Conservation (phyloP, 1,140 invertebrate species). For the Calliopsis andreniformis region DNA sequence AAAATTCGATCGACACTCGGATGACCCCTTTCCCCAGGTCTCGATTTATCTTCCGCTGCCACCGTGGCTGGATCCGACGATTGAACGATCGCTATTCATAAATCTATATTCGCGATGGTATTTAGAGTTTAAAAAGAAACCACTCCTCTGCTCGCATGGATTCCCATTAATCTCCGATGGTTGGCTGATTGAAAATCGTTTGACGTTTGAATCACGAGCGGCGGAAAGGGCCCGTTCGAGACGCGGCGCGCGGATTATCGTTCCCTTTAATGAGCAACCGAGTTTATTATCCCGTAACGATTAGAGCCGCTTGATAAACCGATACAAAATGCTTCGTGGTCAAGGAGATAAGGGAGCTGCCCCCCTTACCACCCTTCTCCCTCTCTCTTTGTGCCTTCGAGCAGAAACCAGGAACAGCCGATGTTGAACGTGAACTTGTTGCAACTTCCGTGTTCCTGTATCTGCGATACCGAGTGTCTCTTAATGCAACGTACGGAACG, state of each 20-base stretch:
- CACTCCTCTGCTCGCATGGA: slow-evolving; percentile 18
- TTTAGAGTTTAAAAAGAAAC: slow-evolving; percentile 35
- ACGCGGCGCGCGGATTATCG: slow-evolving; percentile 30
- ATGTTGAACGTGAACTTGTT: slow-evolving; percentile 49
- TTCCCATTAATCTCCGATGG: slow-evolving; percentile 47
- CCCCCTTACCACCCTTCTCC: slow-evolving; percentile 14
- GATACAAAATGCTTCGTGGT: slow-evolving; percentile 36
- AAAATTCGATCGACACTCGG: slow-evolving; percentile 22
- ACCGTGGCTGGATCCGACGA: slow-evolving; percentile 14
- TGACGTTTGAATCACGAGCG: slow-evolving; percentile 52
- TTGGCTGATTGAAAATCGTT: slow-evolving; percentile 46
- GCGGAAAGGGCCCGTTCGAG: slow-evolving; percentile 13
- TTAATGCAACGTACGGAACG: slow-evolving; percentile 5
- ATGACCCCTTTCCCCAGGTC: slow-evolving; percentile 9
- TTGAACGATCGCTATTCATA: slow-evolving; percentile 46
- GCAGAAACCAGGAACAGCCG: slow-evolving; percentile 33
- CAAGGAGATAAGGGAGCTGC: slow-evolving; percentile 28
- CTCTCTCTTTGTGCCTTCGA: slow-evolving; percentile 9
- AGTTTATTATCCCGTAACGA: slow-evolving; percentile 51
- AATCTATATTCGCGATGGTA: slow-evolving; percentile 47
- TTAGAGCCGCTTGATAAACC: slow-evolving; percentile 48
- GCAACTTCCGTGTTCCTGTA: slow-evolving; percentile 54
- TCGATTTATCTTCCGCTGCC: slow-evolving; percentile 31
- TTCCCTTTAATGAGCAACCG: slow-evolving; percentile 41
- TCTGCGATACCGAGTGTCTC: slow-evolving; percentile 39